A percentile compares a stretch with the other conserved stretches of the same genome.
Conservation (phyloP, 2,113 vertebrate species). For the Microtus montanus region DNA sequence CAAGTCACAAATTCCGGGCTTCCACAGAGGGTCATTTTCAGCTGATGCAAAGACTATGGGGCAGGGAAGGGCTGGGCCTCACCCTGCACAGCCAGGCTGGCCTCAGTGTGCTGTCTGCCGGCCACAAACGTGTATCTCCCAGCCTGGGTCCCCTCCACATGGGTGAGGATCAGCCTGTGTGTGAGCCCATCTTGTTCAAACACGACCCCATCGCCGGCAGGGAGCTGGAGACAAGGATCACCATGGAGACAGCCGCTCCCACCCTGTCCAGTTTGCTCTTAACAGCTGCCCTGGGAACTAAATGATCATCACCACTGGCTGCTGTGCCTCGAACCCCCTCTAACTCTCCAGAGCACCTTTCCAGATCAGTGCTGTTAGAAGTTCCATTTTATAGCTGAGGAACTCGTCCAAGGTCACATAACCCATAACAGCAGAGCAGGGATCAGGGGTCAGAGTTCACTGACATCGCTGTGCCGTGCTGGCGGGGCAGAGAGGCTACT, state of each 20-base stretch:
- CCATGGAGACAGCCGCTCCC: not conserved
- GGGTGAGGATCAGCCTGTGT: constrained; percentile 86
- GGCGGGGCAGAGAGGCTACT: not conserved
- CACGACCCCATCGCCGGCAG: constrained; percentile 83
- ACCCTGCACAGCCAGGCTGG: constrained; percentile 85
- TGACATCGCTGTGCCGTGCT: fast-evolving
- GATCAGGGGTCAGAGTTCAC: not conserved
- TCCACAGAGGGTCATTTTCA: fast-evolving
- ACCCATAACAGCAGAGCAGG: fast-evolving
- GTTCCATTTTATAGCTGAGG: not conserved
- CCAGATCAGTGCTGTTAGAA: fast-evolving
- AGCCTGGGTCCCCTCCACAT: constrained; percentile 85
- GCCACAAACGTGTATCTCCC: constrained; percentile 91
- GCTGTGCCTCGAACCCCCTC: not conserved
- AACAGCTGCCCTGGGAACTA: no score
- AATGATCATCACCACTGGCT: fast-evolving
- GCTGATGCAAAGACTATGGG: not conserved
- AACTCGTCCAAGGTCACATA: not conserved
- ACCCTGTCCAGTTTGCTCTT: no score
- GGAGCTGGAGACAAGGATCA: constrained; percentile 83
- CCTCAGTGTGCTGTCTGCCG: constrained; percentile 87
- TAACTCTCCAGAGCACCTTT: not conserved
- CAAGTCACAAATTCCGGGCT: not conserved
- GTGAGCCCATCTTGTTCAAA: constrained; percentile 86
- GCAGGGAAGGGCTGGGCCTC: constrained; percentile 1